Evolutionary conservation across 2,888 invertebrate genomes (phyloP).

Genomic region (Onchidella celtica): DNA sequence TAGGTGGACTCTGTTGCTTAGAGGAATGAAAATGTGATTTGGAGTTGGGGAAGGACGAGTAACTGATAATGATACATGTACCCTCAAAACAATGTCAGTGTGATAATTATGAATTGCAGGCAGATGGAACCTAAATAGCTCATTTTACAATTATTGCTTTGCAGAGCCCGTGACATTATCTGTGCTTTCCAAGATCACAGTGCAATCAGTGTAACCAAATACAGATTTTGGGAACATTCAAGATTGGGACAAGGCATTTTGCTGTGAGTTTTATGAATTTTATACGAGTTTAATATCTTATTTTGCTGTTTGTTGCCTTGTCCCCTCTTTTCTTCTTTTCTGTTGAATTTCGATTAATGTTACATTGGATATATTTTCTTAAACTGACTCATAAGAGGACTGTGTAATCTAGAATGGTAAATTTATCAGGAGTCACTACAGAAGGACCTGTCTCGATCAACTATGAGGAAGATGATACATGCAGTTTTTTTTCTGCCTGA

Average conservation of each 20-base stretch:
- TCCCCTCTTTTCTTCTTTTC: background rate
- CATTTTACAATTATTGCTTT: conserved; percentile 34
- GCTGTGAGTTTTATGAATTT: conserved; percentile 60
- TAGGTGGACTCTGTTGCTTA: too few species aligned
- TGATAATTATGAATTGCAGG: background rate
- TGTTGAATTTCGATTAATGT: too few species aligned
- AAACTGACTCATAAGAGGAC: background rate
- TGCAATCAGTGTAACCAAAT: conserved; percentile 77
- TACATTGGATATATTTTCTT: too few species aligned
- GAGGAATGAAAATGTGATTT: too few species aligned
- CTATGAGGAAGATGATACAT: too few species aligned
- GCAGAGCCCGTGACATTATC: conserved; percentile 71
- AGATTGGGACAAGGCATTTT: conserved; percentile 69
- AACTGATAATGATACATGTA: background rate
- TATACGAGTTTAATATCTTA: too few species aligned
- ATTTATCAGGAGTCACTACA: too few species aligned
- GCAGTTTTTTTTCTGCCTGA: too few species aligned
- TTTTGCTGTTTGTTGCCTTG: too few species aligned
- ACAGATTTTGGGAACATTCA: conserved; percentile 79
- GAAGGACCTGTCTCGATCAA: too few species aligned
- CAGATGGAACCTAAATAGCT: background rate
- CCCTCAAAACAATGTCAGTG: background rate
- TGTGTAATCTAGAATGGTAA: too few species aligned
- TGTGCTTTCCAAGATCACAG: conserved; percentile 75
- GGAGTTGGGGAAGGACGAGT: too few species aligned